Conservation (phyloP, 2,888 invertebrate species). For the Spatulosminthurus flaviceps region DNA sequence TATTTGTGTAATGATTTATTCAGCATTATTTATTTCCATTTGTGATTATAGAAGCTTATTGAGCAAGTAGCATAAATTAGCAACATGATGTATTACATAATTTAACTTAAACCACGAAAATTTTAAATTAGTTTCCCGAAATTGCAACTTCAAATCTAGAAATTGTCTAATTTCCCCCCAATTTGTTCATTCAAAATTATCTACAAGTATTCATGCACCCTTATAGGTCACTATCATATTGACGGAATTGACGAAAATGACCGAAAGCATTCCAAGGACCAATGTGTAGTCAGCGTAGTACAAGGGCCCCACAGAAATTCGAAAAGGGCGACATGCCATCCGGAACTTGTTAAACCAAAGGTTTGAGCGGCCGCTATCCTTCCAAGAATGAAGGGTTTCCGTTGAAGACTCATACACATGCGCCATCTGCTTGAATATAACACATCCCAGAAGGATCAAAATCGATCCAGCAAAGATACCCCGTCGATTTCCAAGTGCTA, state of each 20-base stretch:
- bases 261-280: constrained; percentile 3
- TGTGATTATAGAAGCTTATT: no score
- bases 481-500: not conserved
- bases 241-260: constrained; percentile 11
- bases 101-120: no score
- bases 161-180: no score
- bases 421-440: not conserved
- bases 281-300: constrained; percentile 9
- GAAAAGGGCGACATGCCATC: not conserved
- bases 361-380: not conserved
- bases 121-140: no score
- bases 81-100: no score
- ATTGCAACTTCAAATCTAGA: no score
- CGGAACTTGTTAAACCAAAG: not conserved
- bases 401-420: not conserved
- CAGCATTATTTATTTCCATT: no score
- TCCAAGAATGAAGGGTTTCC: constrained; percentile 1
- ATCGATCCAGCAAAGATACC: not conserved
- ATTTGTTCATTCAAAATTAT: no score
- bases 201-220: not conserved
- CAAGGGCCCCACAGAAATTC: not conserved
- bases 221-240: constrained; percentile 1
- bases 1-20: no score
- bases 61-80: no score
- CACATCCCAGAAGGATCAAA: not conserved